phyloP scores from a whole-genome alignment of 2,113 vertebrate species.

The Podilymbus podiceps region DNA sequence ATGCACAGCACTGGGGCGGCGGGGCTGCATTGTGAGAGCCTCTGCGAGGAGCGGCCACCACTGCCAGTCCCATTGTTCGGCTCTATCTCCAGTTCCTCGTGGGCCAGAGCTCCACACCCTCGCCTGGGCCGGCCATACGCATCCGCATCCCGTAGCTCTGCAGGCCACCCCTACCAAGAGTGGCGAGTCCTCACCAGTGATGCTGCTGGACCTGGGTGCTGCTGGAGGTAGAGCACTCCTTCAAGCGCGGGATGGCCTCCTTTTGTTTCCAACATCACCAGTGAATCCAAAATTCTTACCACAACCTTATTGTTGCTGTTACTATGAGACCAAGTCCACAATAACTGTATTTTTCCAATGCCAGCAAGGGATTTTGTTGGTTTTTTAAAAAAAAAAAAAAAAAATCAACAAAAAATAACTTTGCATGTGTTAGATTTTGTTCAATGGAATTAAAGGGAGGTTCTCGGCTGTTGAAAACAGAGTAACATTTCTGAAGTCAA shows the following conservation, averaged over 20 bases:
- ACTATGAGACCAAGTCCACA: slow-evolving; percentile 46
- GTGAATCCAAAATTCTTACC: not conserved
- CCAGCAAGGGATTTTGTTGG: not conserved
- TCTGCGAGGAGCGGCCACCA: accelerated
- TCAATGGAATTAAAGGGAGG: not conserved
- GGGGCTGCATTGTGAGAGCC: not conserved
- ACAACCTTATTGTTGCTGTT: slow-evolving; percentile 51
- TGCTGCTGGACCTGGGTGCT: too few species aligned
- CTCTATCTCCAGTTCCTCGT: accelerated
- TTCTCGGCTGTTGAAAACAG: not conserved
- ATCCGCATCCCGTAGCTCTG: not conserved
- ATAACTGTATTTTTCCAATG: slow-evolving; percentile 37
- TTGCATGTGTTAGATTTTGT: not conserved
- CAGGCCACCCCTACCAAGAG: accelerated
- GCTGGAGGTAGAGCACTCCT: not conserved
- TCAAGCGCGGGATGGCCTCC: accelerated
- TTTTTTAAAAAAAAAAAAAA: not conserved
- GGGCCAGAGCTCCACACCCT: not conserved
- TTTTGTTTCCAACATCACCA: not conserved
- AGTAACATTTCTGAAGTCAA: not conserved
- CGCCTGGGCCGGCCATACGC: accelerated
- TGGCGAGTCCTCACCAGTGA: accelerated
- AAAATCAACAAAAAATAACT: not conserved
- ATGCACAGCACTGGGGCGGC: not conserved
- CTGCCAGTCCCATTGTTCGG: not conserved